Evolutionary conservation across 1,140 invertebrate genomes (phyloP).

Genomic region (Plutomurus gul): DNA sequence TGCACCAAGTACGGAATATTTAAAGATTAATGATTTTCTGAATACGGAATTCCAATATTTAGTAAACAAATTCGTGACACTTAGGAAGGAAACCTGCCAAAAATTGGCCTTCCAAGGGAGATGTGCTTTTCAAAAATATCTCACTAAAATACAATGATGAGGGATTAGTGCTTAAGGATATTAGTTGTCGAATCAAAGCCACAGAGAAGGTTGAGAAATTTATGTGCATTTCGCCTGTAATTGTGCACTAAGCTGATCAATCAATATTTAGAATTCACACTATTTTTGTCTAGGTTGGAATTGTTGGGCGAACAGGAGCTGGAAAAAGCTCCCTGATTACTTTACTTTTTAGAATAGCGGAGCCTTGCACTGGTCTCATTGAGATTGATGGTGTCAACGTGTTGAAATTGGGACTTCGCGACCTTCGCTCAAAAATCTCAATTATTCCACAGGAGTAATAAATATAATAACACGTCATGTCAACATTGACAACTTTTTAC

Average conservation of each 20-base stretch:
- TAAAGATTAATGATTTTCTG: constrained; percentile 51
- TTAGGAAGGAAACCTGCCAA: constrained; percentile 56
- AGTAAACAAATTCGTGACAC: constrained; percentile 36
- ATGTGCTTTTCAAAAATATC: constrained; percentile 63
- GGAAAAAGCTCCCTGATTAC: constrained; percentile 66
- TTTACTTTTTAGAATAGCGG: constrained; percentile 63
- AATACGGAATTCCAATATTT: no score
- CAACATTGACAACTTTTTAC: no score
- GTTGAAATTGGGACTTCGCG: constrained; percentile 59
- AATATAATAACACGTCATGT: no score
- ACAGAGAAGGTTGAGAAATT: constrained; percentile 70
- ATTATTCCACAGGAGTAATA: constrained; percentile 75
- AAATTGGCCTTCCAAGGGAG: constrained; percentile 65
- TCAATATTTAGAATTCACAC: not conserved
- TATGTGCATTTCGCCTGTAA: no score
- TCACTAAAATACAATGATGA: constrained; percentile 61
- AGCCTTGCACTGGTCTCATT: constrained; percentile 58
- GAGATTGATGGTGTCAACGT: constrained; percentile 63
- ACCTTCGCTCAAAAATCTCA: constrained; percentile 62
- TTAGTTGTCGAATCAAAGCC: constrained; percentile 63
- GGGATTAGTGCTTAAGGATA: constrained; percentile 61
- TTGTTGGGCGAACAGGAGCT: constrained; percentile 62
- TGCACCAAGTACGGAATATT: constrained; percentile 43
- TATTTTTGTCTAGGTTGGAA: constrained; percentile 51
- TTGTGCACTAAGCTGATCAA: no score